Percentiles rank a stretch among this genome's conserved stretches.
Evolutionary conservation across 2,797 vertebrate genomes (phyloP).

Genomic region (Cercopithecus neglectus): DNA sequence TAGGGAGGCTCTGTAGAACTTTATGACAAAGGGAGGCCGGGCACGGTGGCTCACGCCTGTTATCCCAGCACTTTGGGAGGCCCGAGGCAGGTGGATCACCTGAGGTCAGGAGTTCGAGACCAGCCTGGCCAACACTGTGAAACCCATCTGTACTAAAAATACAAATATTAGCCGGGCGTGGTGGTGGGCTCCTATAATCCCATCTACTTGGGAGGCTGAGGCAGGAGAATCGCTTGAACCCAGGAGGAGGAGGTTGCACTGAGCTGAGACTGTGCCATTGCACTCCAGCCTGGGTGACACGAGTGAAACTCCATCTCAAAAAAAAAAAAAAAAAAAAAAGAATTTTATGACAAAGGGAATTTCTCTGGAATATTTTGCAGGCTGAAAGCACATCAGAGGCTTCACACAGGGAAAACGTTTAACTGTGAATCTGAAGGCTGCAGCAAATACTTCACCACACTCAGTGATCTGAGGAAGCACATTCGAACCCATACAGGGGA

Average conservation of each 20-base stretch:
- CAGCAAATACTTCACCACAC: conserved; percentile 99
- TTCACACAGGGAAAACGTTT: conserved; percentile 99
- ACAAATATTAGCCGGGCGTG: not conserved
- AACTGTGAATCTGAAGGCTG: conserved; percentile 99
- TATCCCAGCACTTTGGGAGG: not conserved
- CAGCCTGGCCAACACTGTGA: not conserved
- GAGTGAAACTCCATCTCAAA: not conserved
- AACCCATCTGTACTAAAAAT: not conserved
- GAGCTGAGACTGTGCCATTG: not conserved
- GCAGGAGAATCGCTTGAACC: not conserved
- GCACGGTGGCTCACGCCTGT: too few species aligned
- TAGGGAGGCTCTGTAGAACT: not conserved
- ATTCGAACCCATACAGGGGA: conserved; percentile 99
- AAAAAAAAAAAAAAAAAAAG: not conserved
- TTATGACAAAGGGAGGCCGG: not conserved
- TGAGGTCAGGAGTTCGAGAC: not conserved
- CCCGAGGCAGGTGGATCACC: not conserved
- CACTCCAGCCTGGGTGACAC: not conserved
- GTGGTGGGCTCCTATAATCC: not conserved
- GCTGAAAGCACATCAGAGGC: conserved; percentile 98
- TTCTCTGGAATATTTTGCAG: conserved; percentile 81
- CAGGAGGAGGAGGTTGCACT: not conserved
- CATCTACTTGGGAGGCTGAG: not conserved
- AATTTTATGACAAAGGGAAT: not conserved
- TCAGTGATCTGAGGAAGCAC: conserved; percentile 99